Evolutionary conservation across 2,797 vertebrate genomes (phyloP).

Genomic region (Nyctalus aviator): DNA sequence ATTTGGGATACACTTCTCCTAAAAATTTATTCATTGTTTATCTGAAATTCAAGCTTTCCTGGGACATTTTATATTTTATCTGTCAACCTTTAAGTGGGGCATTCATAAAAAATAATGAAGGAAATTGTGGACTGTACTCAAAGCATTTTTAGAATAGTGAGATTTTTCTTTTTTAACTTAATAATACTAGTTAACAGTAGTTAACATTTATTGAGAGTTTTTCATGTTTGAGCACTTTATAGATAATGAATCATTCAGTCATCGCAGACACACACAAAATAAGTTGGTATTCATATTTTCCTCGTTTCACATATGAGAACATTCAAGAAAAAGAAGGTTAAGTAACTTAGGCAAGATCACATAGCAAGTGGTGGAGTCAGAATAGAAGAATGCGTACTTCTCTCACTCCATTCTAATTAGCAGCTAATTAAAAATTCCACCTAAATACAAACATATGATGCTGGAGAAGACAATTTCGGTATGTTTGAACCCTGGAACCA

Average conservation of each 20-base stretch:
- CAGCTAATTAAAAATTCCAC: background rate
- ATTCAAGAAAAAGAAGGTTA: background rate
- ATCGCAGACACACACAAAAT: background rate
- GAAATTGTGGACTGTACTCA: background rate
- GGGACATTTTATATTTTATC: background rate
- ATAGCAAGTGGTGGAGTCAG: background rate
- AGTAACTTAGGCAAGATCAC: background rate
- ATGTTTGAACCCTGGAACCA: background rate
- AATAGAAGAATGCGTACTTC: background rate
- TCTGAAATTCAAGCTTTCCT: background rate
- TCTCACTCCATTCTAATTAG: background rate
- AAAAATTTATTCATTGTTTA: background rate
- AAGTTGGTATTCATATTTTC: background rate
- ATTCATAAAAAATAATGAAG: background rate
- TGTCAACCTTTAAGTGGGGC: background rate
- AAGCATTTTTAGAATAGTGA: background rate
- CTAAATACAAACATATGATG: background rate
- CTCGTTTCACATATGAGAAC: background rate
- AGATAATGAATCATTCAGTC: background rate
- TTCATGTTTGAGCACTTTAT: background rate
- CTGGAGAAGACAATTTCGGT: background rate
- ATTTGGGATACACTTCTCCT: background rate
- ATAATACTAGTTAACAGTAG: background rate
- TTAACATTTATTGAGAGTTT: background rate
- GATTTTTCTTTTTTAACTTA: background rate